Evolutionary conservation across 2,888 invertebrate species (phyloP).

Genomic region (Rhingia campestris): DNA sequence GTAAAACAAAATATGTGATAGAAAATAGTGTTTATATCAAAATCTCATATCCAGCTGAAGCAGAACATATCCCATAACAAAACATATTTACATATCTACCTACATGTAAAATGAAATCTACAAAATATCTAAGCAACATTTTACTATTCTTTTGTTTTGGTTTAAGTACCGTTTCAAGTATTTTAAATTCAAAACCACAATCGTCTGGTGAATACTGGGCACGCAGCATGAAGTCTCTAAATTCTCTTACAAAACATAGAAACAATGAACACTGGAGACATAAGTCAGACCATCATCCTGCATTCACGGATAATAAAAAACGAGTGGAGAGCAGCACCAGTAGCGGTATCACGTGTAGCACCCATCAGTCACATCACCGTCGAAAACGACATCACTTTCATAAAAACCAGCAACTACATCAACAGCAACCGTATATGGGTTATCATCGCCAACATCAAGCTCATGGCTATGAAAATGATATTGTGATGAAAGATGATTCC

Average conservation of each 20-base stretch:
- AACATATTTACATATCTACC: conserved; percentile 33
- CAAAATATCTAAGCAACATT: conserved; percentile 22
- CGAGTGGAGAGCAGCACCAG: conserved; percentile 19
- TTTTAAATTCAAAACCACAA: conserved; percentile 33
- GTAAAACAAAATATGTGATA: conserved; percentile 26
- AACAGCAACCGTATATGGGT: conserved; percentile 11
- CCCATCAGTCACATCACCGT: conserved; percentile 46
- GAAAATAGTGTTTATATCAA: background rate
- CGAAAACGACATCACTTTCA: conserved; percentile 63
- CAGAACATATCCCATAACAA: conserved; percentile 15
- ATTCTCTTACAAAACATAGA: conserved; percentile 35
- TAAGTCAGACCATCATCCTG: conserved; percentile 50
- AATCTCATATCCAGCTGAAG: background rate
- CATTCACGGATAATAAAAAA: conserved; percentile 51
- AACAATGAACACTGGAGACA: conserved; percentile 38
- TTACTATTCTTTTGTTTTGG: conserved; percentile 54
- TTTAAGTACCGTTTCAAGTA: conserved; percentile 45
- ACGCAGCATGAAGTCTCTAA: conserved; percentile 41
- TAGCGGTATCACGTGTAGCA: conserved; percentile 23
- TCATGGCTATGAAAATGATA: conserved; percentile 1
- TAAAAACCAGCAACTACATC: conserved; percentile 37
- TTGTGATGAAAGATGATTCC: conserved; percentile 3
- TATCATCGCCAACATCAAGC: conserved; percentile 12
- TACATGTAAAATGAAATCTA: conserved; percentile 50
- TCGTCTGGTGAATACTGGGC: conserved; percentile 36